phyloP scores from a whole-genome alignment of 2,797 vertebrate genomes.

The Potorous gilbertii region DNA sequence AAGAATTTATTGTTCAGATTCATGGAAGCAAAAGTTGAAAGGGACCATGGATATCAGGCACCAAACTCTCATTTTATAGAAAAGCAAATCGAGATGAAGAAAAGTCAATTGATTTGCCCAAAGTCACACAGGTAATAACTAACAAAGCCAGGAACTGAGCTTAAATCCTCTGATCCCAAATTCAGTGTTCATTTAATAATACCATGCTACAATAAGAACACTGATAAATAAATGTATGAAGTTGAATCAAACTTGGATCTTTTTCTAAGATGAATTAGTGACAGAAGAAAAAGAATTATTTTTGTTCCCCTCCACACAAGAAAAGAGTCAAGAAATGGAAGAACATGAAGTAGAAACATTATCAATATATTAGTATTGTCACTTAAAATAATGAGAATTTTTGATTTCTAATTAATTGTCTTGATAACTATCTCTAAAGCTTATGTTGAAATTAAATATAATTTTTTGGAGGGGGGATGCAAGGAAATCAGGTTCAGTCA shows the following conservation, averaged over 20 bases:
- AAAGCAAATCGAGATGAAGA: neutral
- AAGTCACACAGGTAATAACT: neutral
- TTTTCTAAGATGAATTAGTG: neutral
- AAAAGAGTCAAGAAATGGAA: neutral
- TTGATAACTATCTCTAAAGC: neutral
- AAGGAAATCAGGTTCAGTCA: too few species aligned
- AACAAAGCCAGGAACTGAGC: neutral
- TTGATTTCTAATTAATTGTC: neutral
- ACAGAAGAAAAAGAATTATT: neutral
- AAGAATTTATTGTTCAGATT: neutral
- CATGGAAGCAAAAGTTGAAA: neutral
- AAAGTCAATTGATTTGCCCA: neutral
- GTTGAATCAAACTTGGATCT: neutral
- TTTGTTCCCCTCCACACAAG: neutral
- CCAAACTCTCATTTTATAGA: neutral
- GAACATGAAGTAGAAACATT: neutral
- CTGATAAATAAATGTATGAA: neutral
- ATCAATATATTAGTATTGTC: neutral
- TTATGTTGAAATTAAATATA: slow-evolving; percentile 26
- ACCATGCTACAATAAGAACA: neutral
- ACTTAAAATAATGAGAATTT: neutral
- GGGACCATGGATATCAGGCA: neutral
- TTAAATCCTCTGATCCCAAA: neutral
- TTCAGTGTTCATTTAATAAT: neutral
- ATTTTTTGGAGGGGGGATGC: too few species aligned